Evolutionary conservation across 2,797 vertebrate species (phyloP).

Genomic region (Odontamblyopus rebecca): DNA sequence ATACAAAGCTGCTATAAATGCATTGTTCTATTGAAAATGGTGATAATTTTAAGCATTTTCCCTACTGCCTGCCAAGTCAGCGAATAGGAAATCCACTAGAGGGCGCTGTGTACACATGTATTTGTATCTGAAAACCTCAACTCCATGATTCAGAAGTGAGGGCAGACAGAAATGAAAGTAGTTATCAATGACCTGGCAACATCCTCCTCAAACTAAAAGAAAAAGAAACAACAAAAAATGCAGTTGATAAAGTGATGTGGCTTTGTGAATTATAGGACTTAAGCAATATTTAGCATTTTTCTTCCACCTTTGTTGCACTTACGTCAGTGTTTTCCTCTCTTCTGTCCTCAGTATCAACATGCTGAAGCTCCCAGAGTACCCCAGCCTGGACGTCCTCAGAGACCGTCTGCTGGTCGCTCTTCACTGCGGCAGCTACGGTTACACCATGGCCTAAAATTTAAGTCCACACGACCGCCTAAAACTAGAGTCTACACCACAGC

Average conservation of each 20-base stretch:
- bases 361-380: conserved; percentile 98
- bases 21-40: no score
- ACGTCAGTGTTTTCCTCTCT: background rate
- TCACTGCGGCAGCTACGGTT: conserved; percentile 97
- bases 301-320: background rate
- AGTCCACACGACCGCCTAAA: no score
- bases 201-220: no score
- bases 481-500: background rate
- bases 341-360: conserved; percentile 90
- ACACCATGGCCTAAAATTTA: conserved; percentile 90
- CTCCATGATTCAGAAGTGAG: no score
- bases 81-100: background rate
- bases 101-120: conserved; percentile 1
- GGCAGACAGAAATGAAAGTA: background rate
- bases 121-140: background rate
- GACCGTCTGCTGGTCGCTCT: conserved; percentile 95
- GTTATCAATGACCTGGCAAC: no score
- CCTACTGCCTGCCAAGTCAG: background rate
- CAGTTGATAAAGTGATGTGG: no score
- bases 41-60: no score
- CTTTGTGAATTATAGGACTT: no score
- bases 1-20: no score
- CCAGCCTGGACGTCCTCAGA: conserved; percentile 89
- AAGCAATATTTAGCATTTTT: no score
- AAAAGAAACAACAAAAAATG: background rate